These are phyloP conservation scores for Bos javanicus DNA, from an alignment of 2,113 vertebrate species.

Conservation along the genomic window DNA sequence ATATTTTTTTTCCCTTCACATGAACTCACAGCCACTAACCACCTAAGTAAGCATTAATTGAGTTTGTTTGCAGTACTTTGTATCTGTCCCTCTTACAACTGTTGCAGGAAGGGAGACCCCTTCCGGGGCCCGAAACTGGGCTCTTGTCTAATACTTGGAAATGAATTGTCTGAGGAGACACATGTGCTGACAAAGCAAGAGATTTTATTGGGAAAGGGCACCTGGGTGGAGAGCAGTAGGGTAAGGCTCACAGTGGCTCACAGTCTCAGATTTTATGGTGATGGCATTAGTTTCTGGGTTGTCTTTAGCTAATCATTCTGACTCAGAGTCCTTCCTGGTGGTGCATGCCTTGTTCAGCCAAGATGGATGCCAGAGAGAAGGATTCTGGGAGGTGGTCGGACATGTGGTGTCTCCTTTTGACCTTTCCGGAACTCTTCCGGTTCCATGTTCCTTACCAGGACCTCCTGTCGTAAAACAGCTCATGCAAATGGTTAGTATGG, in stretches of 20 bases:
- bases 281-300: neutral
- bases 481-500: too few relatives aligned
- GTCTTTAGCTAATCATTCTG: neutral
- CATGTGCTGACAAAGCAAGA: too few relatives aligned
- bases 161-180: too few relatives aligned
- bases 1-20: neutral
- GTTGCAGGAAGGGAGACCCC: too few relatives aligned
- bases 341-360: neutral
- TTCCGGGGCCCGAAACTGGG: too few relatives aligned
- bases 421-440: neutral
- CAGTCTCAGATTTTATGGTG: neutral
- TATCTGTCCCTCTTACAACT: neutral
- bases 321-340: neutral
- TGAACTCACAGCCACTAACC: neutral
- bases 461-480: neutral
- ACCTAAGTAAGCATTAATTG: neutral
- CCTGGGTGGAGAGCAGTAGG: accelerated
- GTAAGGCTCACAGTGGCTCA: neutral
- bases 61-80: neutral
- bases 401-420: neutral
- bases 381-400: neutral
- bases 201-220: too few relatives aligned
- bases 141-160: too few relatives aligned
- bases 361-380: neutral
- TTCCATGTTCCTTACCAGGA: neutral